Evolutionary conservation across 2,113 vertebrate genomes (phyloP).

Genomic region (Eclectus roratus): DNA sequence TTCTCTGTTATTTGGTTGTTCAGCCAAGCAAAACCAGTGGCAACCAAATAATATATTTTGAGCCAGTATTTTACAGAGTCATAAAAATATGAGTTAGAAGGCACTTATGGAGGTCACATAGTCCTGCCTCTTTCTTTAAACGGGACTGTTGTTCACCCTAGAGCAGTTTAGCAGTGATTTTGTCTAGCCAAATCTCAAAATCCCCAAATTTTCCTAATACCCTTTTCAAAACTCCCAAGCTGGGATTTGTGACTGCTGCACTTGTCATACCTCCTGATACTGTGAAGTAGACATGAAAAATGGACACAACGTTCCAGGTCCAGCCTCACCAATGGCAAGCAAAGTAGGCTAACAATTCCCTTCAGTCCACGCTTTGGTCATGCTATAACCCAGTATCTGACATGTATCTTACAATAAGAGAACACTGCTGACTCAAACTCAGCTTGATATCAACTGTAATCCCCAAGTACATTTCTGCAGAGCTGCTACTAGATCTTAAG

Average conservation of each 20-base stretch:
- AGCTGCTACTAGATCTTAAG: not conserved
- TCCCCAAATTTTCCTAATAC: not conserved
- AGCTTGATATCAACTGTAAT: not conserved
- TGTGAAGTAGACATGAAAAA: not conserved
- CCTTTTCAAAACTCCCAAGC: not conserved
- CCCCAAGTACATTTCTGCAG: not conserved
- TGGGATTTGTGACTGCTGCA: not conserved
- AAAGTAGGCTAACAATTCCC: not conserved
- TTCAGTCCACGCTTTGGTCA: not conserved
- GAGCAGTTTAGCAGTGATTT: not conserved
- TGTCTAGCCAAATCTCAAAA: not conserved
- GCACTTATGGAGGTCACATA: not conserved
- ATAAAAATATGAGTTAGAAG: not conserved
- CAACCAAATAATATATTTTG: not conserved
- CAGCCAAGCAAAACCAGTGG: not conserved
- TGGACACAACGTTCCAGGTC: not conserved
- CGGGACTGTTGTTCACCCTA: not conserved
- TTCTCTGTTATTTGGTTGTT: not conserved
- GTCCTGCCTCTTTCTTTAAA: not conserved
- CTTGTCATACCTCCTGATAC: not conserved
- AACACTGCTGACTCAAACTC: not conserved
- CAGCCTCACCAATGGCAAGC: not conserved
- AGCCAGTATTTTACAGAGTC: not conserved
- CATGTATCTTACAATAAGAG: fast-evolving
- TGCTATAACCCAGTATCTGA: not conserved